phyloP scores from a whole-genome alignment of 1,140 invertebrate genomes.

The Olivierus martensii region DNA sequence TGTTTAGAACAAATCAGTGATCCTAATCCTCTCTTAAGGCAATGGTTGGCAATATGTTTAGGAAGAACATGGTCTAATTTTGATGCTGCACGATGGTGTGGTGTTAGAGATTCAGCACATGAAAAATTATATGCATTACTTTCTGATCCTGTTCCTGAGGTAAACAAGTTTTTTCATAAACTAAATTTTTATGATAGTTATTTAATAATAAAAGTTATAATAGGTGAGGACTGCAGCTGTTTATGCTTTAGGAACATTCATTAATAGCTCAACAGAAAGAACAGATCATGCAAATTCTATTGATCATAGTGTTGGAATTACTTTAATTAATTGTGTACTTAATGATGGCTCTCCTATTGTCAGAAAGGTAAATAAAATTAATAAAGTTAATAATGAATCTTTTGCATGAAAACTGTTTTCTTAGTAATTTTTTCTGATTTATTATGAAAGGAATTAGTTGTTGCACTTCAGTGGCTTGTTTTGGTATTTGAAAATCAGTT shows the following conservation, averaged over 20 bases:
- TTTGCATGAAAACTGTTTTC: background rate
- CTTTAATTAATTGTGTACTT: conserved; percentile 55
- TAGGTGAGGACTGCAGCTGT: conserved; percentile 77
- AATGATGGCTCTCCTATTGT: conserved; percentile 78
- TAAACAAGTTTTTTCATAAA: conserved; percentile 24
- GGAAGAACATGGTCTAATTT: conserved; percentile 89
- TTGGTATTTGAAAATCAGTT: conserved; percentile 82
- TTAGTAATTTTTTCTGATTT: background rate
- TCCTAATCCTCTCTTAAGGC: conserved; percentile 50
- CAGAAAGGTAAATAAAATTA: conserved; percentile 49
- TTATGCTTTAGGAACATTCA: conserved; percentile 85
- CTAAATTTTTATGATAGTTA: background rate
- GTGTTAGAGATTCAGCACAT: conserved; percentile 86
- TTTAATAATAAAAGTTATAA: conserved; percentile 2
- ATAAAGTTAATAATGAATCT: background rate
- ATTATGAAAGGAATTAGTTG: conserved; percentile 47
- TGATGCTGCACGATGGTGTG: conserved; percentile 86
- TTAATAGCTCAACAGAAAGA: conserved; percentile 61
- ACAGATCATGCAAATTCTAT: conserved; percentile 86
- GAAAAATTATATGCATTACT: conserved; percentile 78
- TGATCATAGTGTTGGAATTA: conserved; percentile 79
- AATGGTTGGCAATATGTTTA: conserved; percentile 87
- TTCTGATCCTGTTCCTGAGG: conserved; percentile 68
- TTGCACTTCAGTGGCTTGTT: conserved; percentile 81
- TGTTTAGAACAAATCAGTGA: conserved; percentile 56